A percentile compares a stretch with the other conserved stretches of the same genome.
Evolutionary conservation across 2,797 vertebrate genomes (phyloP).

Genomic region (Lagocephalus sceleratus): DNA sequence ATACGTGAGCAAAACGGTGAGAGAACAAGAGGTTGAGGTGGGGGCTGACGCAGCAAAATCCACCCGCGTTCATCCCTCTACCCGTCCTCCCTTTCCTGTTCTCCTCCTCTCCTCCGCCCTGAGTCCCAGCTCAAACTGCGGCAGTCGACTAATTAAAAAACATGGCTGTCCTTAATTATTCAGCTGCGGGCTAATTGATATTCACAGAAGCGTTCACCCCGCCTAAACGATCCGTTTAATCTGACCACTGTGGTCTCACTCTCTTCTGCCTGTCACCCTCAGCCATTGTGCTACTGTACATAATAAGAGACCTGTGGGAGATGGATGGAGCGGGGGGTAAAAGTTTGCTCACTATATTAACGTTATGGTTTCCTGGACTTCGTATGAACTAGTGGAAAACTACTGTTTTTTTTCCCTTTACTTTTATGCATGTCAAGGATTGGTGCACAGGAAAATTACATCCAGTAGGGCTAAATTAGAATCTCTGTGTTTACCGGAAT

Average conservation of each 20-base stretch:
- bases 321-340: conserved; percentile 7
- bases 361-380: conserved; percentile 17
- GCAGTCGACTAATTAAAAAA: conserved; percentile 83
- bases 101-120: conserved; percentile 18
- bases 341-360: conserved; percentile 30
- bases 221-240: conserved; percentile 75
- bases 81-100: conserved; percentile 27
- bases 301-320: conserved; percentile 27
- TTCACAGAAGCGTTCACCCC: conserved; percentile 73
- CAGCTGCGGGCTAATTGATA: conserved; percentile 83
- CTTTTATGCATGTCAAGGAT: conserved; percentile 8
- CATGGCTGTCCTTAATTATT: conserved; percentile 85
- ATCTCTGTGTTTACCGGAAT: conserved; percentile 7
- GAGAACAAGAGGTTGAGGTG: conserved; percentile 26
- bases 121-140: conserved; percentile 66
- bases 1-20: conserved; percentile 33
- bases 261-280: conserved; percentile 55
- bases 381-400: conserved; percentile 3
- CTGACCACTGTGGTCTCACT: conserved; percentile 67
- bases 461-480: conserved; percentile 9
- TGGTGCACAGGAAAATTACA: conserved; percentile 37
- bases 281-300: conserved; percentile 57
- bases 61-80: conserved; percentile 51
- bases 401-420: conserved; percentile 8
- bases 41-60: conserved; percentile 63